Conservation (phyloP, 2,113 vertebrate species). For the Cricetomys ansorgei region DNA sequence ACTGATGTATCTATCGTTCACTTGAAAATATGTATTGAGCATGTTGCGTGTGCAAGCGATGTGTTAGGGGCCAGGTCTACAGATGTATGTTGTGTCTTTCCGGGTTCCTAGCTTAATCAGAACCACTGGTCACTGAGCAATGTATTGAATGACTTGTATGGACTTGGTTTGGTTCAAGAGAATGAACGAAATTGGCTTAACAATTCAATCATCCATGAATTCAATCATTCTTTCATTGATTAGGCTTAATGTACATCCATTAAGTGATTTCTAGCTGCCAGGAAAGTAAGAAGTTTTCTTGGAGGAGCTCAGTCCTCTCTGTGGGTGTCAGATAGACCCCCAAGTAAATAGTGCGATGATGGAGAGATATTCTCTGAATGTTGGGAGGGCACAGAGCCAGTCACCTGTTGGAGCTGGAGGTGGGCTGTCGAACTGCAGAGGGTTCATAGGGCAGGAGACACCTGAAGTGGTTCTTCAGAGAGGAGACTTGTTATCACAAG, state of each 20-base stretch:
- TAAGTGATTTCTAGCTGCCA: background rate
- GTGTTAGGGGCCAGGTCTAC: background rate
- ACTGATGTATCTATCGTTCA: background rate
- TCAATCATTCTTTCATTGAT: slow-evolving; percentile 33
- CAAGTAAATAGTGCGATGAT: background rate
- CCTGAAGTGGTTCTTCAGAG: background rate
- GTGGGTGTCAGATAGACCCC: background rate
- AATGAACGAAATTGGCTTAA: background rate
- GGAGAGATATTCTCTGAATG: background rate
- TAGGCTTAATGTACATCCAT: background rate
- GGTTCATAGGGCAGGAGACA: background rate
- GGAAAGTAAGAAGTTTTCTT: background rate
- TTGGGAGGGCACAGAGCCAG: background rate
- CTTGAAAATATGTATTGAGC: background rate
- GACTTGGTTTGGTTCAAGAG: background rate
- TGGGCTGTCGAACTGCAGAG: background rate
- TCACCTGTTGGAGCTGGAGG: background rate
- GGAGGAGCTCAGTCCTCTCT: background rate
- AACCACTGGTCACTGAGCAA: background rate
- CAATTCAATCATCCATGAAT: background rate
- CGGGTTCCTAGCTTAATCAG: background rate
- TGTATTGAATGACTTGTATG: background rate
- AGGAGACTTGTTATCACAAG: background rate
- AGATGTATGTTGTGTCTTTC: background rate
- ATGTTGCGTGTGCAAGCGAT: background rate